A percentile compares a stretch with the other conserved stretches of the same genome.
These are phyloP conservation scores for Oscheius sp. DNA, from an alignment of 2,888 invertebrate species.

Conservation along the genomic window DNA sequence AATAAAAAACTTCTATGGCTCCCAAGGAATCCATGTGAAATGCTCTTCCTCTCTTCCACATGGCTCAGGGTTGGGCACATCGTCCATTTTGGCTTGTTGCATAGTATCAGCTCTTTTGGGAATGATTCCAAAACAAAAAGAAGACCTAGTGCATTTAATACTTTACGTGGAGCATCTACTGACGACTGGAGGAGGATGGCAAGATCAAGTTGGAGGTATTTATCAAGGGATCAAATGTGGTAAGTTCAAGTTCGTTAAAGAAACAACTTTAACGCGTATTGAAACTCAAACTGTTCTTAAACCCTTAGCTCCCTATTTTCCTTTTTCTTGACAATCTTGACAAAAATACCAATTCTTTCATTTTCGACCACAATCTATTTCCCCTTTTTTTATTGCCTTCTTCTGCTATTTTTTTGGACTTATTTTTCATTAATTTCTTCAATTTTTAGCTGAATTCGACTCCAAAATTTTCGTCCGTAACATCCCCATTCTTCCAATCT, in stretches of 20 bases:
- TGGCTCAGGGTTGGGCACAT: constrained; percentile 74
- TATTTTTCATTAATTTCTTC: no score
- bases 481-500: not conserved
- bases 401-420: not conserved
- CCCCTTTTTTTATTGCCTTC: no score
- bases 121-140: constrained; percentile 44
- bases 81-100: constrained; percentile 75
- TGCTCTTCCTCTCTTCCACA: constrained; percentile 55
- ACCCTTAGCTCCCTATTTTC: no score
- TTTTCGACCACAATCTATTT: no score
- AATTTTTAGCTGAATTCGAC: constrained; percentile 20
- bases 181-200: constrained; percentile 76
- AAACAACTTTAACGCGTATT: not conserved
- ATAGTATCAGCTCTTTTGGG: constrained; percentile 73
- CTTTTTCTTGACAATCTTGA: no score
- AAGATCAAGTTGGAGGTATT: constrained; percentile 74
- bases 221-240: constrained; percentile 73
- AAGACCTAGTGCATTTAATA: constrained; percentile 72
- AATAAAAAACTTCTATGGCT: not conserved
- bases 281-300: no score
- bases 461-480: not conserved
- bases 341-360: no score
- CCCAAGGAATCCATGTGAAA: constrained; percentile 36
- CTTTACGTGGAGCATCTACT: constrained; percentile 74
- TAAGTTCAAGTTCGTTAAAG: not conserved